Evolutionary conservation across 1,140 invertebrate genomes (phyloP).

Genomic region (Papilio machaon): DNA sequence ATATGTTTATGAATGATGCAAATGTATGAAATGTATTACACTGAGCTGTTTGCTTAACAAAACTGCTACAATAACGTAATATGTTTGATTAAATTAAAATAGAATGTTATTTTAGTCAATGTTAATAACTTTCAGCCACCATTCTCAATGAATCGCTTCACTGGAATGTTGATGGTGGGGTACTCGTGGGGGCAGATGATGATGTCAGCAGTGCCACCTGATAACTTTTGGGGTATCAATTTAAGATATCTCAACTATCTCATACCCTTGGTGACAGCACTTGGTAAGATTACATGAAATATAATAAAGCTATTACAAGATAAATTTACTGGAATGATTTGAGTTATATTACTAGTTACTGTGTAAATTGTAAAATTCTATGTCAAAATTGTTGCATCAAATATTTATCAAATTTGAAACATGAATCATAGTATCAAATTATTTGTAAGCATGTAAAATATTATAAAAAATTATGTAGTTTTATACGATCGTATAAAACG

Average conservation of each 20-base stretch:
- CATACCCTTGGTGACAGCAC: constrained; percentile 87
- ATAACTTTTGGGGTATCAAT: constrained; percentile 87
- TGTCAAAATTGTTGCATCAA: no score
- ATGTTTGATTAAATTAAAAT: background rate
- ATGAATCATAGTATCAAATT: no score
- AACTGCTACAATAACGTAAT: background rate
- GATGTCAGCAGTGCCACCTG: constrained; percentile 89
- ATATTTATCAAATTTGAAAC: no score
- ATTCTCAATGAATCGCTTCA: constrained; percentile 89
- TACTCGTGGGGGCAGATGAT: constrained; percentile 91
- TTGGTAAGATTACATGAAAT: constrained; percentile 84
- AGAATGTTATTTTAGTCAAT: background rate
- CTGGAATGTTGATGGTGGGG: constrained; percentile 89
- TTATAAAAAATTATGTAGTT: no score
- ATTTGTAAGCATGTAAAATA: no score
- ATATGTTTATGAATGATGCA: background rate
- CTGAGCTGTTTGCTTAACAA: background rate
- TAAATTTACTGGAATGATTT: background rate
- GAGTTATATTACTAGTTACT: background rate
- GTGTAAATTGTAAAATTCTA: no score
- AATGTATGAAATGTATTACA: background rate
- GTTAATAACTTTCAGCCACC: constrained; percentile 85
- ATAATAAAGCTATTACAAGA: background rate
- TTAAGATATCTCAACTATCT: constrained; percentile 87
- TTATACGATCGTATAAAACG: no score